A percentile compares a stretch with the other conserved stretches of the same genome.
Evolutionary conservation across 30 jellyfish, hydroid and myxozoan species (phyloP).

Genomic region (Aurelia sp.): DNA sequence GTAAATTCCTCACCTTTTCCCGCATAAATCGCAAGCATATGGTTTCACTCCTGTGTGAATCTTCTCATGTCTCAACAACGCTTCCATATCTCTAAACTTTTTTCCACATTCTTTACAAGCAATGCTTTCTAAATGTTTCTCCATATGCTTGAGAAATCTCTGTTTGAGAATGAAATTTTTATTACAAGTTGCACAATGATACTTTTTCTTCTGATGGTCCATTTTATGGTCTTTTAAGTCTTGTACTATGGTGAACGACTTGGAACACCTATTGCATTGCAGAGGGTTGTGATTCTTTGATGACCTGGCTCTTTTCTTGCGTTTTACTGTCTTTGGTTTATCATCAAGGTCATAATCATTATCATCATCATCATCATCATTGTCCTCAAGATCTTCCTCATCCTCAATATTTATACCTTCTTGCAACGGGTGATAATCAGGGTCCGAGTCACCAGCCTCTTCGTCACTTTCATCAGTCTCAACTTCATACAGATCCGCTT

Average conservation of each 20-base stretch:
- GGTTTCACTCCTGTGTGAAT: conserved; percentile 7
- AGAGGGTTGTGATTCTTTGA: background rate
- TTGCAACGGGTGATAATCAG: no score
- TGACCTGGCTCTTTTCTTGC: background rate
- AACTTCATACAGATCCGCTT: no score
- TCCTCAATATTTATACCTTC: background rate
- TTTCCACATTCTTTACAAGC: conserved; percentile 1
- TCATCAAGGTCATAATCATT: conserved; percentile 1
- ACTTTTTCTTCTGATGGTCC: background rate
- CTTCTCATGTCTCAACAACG: background rate
- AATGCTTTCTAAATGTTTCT: background rate
- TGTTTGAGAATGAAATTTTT: background rate
- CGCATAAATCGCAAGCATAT: background rate
- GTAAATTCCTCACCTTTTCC: background rate
- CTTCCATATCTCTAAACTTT: background rate
- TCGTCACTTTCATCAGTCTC: no score
- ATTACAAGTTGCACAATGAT: background rate
- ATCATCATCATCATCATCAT: background rate
- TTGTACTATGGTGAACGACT: background rate
- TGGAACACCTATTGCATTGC: background rate
- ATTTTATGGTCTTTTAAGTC: background rate
- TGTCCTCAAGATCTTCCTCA: background rate
- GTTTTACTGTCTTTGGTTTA: background rate
- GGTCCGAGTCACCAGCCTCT: no score
- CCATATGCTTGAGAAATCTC: background rate